These are phyloP conservation scores for Ricordea florida DNA, from an alignment of 92 coral and sea anemone genomes.

Conservation along the genomic window DNA sequence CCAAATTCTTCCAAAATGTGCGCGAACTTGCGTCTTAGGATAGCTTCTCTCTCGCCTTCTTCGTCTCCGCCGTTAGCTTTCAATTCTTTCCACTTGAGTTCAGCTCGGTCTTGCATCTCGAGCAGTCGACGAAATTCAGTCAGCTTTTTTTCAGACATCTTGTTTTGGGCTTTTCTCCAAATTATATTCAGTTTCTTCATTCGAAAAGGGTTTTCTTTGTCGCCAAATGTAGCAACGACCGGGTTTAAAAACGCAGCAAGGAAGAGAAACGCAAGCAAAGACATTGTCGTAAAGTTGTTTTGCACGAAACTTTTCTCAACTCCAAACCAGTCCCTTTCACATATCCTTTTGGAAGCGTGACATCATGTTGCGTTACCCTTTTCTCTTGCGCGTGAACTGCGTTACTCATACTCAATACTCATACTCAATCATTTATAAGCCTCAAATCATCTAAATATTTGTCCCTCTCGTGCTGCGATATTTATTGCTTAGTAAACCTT, in stretches of 20 bases:
- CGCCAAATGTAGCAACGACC: neutral
- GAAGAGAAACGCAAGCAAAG: neutral
- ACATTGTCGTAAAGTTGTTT: neutral
- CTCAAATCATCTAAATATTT: no score
- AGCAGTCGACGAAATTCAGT: conserved; percentile 63
- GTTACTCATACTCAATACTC: no score
- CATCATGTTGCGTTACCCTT: no score
- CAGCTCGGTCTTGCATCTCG: conserved; percentile 76
- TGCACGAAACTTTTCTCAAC: neutral
- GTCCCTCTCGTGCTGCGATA: no score
- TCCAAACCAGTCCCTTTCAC: no score
- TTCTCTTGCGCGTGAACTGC: no score
- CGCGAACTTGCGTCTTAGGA: conserved; percentile 65
- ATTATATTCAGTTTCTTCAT: conserved; percentile 72
- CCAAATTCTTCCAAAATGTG: conserved; percentile 71
- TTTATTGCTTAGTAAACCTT: no score
- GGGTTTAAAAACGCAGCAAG: neutral
- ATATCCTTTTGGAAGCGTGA: no score
- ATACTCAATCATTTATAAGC: no score
- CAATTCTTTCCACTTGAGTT: conserved; percentile 81
- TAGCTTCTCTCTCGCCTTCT: conserved; percentile 81
- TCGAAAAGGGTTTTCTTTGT: conserved; percentile 71
- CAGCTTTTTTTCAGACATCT: conserved; percentile 72
- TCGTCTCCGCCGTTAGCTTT: conserved; percentile 87
- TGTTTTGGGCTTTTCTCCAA: conserved; percentile 85